Base-by-base conservation (phyloP, 1,140 invertebrate species). In the Leptinotarsa lineolata region DNA sequence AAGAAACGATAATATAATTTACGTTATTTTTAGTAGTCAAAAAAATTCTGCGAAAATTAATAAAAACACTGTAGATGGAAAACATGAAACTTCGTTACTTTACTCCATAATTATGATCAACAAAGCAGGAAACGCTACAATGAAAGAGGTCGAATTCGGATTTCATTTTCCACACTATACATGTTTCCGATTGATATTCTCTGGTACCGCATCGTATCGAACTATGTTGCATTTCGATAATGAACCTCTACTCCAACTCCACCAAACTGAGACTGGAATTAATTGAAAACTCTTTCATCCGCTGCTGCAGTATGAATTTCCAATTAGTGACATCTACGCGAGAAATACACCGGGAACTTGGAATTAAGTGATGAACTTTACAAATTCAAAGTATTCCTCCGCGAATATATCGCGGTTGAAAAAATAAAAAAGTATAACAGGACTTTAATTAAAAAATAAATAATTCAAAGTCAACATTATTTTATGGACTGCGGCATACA, bases 281-380 rank as follows among this genome's bases (percentile, higher is more conserved):
- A 54, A 54, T 54, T 54, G 48, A 18, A 54, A 54, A 54, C 16
- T 54, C 48, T 54, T 54, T 54, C n/a, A 15, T 15, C 16, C 48
- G 48, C 15, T 54, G 48, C 48, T 54, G 48, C 48, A 54, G 48
- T 54, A 54, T 54, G 48, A 54, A 54, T 54, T 54, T 18, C n/a
- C 48, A 54, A 54, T 54, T 54, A 54, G 48, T 54, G 15, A 54
- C 48, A 54, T 54, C n/a, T 16, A n/a, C 16, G 16, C 48, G 48
- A 18, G n/a, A 54, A 54, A 54, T 54, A 54, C 48, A n/a, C 48
- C 48, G 13, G 13, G 4, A 54, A 54, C 48, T 54, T 18, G 15
- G 48, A 54, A 54, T 54, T n/a, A 54, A 54, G 12, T n/a, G 48
- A 54, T 54, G 48, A 54, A 54, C 48, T 54, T 54, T 54, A 1